Evolutionary conservation across 2,888 invertebrate species (phyloP), one percentile per base, ranked within the genome.

Genomic region (Tyria jacobaeae): DNA sequence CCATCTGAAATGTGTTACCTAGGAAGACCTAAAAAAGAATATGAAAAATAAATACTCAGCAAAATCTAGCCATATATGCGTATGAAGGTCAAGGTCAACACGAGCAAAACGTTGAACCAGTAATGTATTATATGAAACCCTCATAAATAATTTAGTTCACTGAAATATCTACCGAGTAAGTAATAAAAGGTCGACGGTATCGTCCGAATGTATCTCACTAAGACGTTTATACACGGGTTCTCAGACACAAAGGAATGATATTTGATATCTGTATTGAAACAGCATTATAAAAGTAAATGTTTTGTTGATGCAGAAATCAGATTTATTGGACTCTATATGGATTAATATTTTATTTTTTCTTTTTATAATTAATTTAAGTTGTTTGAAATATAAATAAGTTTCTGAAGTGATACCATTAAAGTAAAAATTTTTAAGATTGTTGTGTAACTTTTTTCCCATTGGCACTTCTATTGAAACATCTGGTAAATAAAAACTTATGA

Each of bases 101-200:
- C 48, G 10, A 17, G 44, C 17, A 35, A 57, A 59, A 60, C 17
- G 39, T 35, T 39, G 34, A 47, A 51, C 52, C 49, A 34, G 39
- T 60, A 60, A 72, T 54, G 56, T 65, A 68, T 61, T 66, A 67
- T 51, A 68, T 59, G 57, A 62, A 63, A 68, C 69, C 68, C 60
- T 73, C 70, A 74, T 80, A 78, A 78, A 79, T 80, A 70, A 76
- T 75, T 66, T 68, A 60, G 52, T 61, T 60, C 21, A 47, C 55
- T 25, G 41, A 68, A 55, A 60, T 66, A 54, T 57, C 50, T 52
- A 60, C 56, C 53, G 61, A 64, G 61, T 48, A 59, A 41, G 65
- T 68, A 75, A 69, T 78, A 74, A 73, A 73, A 76, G 57, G 55
- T 41, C 34, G 57, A 59, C 48, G 63, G 39, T 68, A 62, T 64